Evolutionary conservation across 2,888 invertebrate species (phyloP), one percentile per base, ranked within the genome.

Genomic region (Cryptops parisi): DNA sequence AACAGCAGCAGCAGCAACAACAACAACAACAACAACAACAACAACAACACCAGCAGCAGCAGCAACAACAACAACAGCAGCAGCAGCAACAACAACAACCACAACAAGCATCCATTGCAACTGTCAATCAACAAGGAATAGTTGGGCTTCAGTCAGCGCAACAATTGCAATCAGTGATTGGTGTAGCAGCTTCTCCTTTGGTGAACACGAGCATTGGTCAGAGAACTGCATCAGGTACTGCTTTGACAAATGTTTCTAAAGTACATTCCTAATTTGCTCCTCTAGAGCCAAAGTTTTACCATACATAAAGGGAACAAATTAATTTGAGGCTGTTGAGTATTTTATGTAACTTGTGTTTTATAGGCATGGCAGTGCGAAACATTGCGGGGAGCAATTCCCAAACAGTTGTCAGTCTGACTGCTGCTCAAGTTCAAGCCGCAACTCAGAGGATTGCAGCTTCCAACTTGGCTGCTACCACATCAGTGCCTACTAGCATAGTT

Each of bases 11-110:
- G 25, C 33, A 33, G 33, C 33, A 33, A 41, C 43, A 41, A 21
- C 43, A 41, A 17, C 73, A 77, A 0, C 78, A 78, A 57, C 56
- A 54, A 21, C 81, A 81, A 60, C 73, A 82, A 57, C 72, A 81
- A 1, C 81, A 81, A 58, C 62, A 81, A 41, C 76, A 78, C 43
- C 66, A 79, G 57, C 79, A 78, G 58, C 76, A 78, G 55, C 73
- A 72, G 62, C 46, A 56, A 22, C 54, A 47, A 17, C 58, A 55
- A 45, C 57, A 55, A n/a, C 51, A 57, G 24, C 24, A 46, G 12
- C 59, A 56, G 50, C 65, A 52, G 9, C 62, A 61, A 53, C 76
- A 78, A 58, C 43, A 51, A n/a, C 46, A 44, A 47, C 66, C 73
- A 71, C 79, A 78, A 55, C 80, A 81, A 60, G 75, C 78, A 6